Evolutionary conservation across 2,113 vertebrate genomes (phyloP).

Genomic region (Anthoscopus minutus): DNA sequence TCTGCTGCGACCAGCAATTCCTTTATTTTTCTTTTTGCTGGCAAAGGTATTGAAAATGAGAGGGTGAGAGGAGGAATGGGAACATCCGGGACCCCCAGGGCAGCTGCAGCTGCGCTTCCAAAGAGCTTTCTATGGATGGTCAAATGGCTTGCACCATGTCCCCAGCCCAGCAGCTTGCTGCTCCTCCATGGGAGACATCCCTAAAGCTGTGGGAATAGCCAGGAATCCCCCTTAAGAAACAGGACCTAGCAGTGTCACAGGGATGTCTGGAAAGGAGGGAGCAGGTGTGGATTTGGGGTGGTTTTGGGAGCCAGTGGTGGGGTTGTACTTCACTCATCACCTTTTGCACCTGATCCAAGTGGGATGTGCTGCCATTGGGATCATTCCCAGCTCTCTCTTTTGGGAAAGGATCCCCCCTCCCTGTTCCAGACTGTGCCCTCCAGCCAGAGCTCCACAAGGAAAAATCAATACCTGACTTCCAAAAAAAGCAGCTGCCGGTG

Average conservation of each 20-base stretch:
- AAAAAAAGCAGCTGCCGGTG: background rate
- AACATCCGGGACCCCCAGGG: background rate
- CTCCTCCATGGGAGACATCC: background rate
- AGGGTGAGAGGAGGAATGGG: background rate
- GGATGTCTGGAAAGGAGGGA: background rate
- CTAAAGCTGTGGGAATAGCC: background rate
- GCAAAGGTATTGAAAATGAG: background rate
- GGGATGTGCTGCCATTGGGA: fast-evolving
- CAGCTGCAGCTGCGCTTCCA: background rate
- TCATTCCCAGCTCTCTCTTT: background rate
- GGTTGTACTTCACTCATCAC: fast-evolving
- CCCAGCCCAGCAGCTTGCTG: background rate
- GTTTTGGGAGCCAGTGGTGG: fast-evolving
- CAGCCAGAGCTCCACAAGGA: conserved; percentile 13
- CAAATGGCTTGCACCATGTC: fast-evolving
- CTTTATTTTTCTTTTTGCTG: background rate
- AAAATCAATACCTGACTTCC: conserved; percentile 52
- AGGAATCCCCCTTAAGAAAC: background rate
- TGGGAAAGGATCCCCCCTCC: background rate
- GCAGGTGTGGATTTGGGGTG: fast-evolving
- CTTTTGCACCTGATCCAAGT: fast-evolving
- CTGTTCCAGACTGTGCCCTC: background rate
- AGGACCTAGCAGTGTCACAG: background rate
- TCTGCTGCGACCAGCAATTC: conserved; percentile 29
- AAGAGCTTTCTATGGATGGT: background rate